Evolutionary conservation across 1,140 invertebrate genomes (phyloP).

Genomic region (Cydia pomonella): DNA sequence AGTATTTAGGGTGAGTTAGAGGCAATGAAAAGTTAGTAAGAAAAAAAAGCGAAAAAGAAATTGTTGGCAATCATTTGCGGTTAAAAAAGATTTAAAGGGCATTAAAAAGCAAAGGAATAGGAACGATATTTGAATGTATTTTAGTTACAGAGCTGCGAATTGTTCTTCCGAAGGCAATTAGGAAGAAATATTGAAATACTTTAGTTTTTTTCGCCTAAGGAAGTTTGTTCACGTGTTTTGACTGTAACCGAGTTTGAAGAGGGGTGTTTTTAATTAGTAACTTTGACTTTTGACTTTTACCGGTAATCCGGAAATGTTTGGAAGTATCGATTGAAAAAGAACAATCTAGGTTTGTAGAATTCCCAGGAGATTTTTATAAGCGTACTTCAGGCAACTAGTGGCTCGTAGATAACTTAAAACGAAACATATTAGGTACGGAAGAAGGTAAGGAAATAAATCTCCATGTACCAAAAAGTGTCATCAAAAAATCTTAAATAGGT

Average conservation of each 20-base stretch:
- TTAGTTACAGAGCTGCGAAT: not conserved
- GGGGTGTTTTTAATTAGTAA: constrained; percentile 22
- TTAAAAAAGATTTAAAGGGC: not conserved
- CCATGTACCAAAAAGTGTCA: too few relatives aligned
- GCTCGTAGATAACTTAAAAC: too few relatives aligned
- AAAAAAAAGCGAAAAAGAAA: constrained; percentile 6
- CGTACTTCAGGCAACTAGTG: too few relatives aligned
- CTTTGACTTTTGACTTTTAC: constrained; percentile 5
- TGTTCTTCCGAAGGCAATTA: constrained; percentile 17
- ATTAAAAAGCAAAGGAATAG: not conserved
- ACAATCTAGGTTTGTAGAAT: not conserved
- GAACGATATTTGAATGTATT: not conserved
- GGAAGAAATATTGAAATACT: constrained; percentile 31
- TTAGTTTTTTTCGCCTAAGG: constrained; percentile 8
- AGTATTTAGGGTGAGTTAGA: not conserved
- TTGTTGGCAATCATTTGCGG: constrained; percentile 1
- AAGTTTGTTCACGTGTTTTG: constrained; percentile 15
- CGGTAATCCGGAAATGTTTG: not conserved
- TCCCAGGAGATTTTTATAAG: too few relatives aligned
- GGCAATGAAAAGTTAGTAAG: constrained; percentile 14
- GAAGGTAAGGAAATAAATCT: too few relatives aligned
- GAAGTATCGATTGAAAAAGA: not conserved
- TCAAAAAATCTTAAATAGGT: too few relatives aligned
- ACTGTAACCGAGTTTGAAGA: constrained; percentile 5
- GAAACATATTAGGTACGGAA: too few relatives aligned